Evolutionary conservation across 2,113 vertebrate species (phyloP), one percentile per base, ranked within the genome.

Genomic region (Equus przewalskii): DNA sequence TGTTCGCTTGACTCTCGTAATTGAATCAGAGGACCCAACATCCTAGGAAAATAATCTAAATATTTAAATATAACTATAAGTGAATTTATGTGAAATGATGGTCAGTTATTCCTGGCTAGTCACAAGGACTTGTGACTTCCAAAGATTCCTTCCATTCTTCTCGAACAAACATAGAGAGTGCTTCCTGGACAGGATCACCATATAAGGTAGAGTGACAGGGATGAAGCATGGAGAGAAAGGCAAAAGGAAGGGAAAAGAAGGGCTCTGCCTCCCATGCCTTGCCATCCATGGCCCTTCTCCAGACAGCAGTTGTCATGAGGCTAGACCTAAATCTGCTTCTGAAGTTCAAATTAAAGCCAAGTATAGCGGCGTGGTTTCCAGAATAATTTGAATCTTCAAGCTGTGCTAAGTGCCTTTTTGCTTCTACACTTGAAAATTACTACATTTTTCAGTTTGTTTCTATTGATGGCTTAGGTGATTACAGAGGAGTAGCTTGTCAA

Each of bases 361-460:
- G 96, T 49, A 81, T n/a, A 95, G 78, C 13, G 86, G 9, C 19
- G 2, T 15, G 83, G 70, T 89, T 75, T 60, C 60, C 69, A 81
- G 73, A 96, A 96, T 89, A 82, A 97, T 97, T 95, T 87, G 85
- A 93, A 58, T 93, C 95, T 93, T 96, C 95, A 97, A 64, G 91
- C 75, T 96, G 62, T 92, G 65, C 83, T 97, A 96, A 88, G 96
- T 97, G 89, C 76, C 70, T 96, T 97, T 93, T 79, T n/a, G 14
- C 96, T 85, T 96, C 83, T 94, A 95, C 79, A 83, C 56, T 94
- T 72, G 94, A 97, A 98, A 98, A 95, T 30, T 85, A 84, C 83
- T 81, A 75, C 60, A 91, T 93, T 92, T 98, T 98, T 97, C 88
- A 73, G 56, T 79, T 81, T 10, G 78, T 87, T 76, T 98, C 94